A percentile compares a stretch with the other conserved stretches of the same genome.
Conservation (phyloP, 2,797 vertebrate species). For the Varecia variegata region DNA sequence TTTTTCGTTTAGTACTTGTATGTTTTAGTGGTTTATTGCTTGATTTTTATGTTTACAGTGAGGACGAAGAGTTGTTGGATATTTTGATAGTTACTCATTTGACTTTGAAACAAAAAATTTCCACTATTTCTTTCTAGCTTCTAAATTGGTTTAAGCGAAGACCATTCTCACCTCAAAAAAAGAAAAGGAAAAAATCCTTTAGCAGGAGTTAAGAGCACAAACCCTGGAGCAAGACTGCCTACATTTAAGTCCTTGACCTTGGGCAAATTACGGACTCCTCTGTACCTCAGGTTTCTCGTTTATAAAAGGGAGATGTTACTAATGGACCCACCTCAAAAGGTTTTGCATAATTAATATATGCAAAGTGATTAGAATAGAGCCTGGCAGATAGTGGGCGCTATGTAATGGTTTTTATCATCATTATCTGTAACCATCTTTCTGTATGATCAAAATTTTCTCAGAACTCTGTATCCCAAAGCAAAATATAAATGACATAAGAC, state of each 20-base stretch:
- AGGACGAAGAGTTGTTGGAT: background rate
- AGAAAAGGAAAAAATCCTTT: background rate
- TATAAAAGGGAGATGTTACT: background rate
- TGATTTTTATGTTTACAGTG: conserved; percentile 10
- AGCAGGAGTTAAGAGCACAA: background rate
- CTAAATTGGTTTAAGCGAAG: background rate
- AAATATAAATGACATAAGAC: background rate
- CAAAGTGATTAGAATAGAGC: background rate
- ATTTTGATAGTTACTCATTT: conserved; percentile 39
- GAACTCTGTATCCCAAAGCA: background rate
- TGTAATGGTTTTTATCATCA: background rate
- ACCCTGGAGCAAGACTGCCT: background rate
- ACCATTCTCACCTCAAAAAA: conserved; percentile 21
- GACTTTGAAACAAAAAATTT: conserved; percentile 42
- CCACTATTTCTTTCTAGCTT: conserved; percentile 8
- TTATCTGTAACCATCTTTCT: background rate
- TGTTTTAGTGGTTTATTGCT: conserved; percentile 38
- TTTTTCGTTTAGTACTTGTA: background rate
- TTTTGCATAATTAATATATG: background rate
- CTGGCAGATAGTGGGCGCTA: background rate
- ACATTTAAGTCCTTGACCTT: background rate
- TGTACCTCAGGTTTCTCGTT: background rate
- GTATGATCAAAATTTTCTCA: conserved; percentile 25
- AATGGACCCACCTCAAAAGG: background rate
- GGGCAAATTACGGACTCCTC: background rate